These are phyloP conservation scores for Odocoileus hemionus DNA, from an alignment of 2,113 vertebrate species.

Conservation along the genomic window DNA sequence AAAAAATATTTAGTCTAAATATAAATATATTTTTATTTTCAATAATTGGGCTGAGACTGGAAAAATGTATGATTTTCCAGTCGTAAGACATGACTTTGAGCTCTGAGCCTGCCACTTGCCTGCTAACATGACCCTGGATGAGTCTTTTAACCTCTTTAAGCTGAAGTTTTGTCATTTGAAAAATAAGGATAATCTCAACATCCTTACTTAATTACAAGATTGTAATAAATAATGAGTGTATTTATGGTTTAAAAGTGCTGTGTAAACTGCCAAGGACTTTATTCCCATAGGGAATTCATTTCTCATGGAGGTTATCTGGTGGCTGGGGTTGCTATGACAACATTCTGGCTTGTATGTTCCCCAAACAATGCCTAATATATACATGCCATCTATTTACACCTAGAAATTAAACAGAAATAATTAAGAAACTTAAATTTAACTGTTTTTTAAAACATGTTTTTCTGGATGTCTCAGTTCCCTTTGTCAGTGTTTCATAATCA, in stretches of 20 bases:
- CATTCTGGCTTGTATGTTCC: neutral
- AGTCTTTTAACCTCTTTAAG: neutral
- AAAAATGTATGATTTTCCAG: neutral
- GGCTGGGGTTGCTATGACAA: conserved; percentile 60
- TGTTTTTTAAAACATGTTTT: neutral
- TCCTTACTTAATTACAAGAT: neutral
- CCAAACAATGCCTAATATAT: neutral
- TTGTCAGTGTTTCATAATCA: neutral
- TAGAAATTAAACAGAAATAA: neutral
- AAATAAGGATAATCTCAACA: conserved; percentile 3
- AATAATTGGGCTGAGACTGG: neutral
- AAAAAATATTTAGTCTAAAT: neutral
- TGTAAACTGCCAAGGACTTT: conserved; percentile 36
- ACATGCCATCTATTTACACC: neutral
- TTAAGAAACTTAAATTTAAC: neutral
- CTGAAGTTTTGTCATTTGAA: neutral
- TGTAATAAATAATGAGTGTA: conserved; percentile 40
- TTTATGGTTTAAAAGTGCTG: conserved; percentile 11
- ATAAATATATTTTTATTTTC: neutral
- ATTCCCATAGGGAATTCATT: conserved; percentile 47
- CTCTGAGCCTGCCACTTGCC: neutral
- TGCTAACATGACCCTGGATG: neutral
- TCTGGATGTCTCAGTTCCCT: neutral
- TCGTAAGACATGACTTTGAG: neutral
- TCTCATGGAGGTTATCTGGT: conserved; percentile 43